phyloP scores from a whole-genome alignment of 2,888 invertebrate species.

The Cosmopolites sordidus region DNA sequence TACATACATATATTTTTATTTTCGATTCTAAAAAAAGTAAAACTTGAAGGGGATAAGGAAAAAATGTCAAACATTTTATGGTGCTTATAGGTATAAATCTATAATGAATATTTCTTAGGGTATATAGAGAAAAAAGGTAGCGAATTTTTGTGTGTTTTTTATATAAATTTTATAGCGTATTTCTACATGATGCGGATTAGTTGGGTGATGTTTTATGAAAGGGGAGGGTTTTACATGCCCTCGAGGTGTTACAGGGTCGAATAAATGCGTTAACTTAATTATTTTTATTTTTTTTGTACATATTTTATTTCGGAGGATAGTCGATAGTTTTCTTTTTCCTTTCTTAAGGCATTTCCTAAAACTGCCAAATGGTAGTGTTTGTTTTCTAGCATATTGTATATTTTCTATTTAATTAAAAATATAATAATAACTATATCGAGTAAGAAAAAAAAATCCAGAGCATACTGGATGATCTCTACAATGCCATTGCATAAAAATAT shows the following conservation, averaged over 20 bases:
- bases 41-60: slow-evolving; percentile 4
- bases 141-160: slow-evolving; percentile 39
- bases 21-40: too few species aligned
- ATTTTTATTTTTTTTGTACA: slow-evolving; percentile 4
- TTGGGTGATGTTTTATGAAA: slow-evolving; percentile 31
- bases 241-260: slow-evolving; percentile 37
- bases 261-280: slow-evolving; percentile 2
- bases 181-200: slow-evolving; percentile 36
- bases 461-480: slow-evolving; percentile 42
- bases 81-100: slow-evolving; percentile 37
- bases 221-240: neutral
- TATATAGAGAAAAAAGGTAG: slow-evolving; percentile 27
- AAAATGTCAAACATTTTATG: slow-evolving; percentile 45
- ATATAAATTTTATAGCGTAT: slow-evolving; percentile 39
- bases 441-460: slow-evolving; percentile 4
- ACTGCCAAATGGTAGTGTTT: slow-evolving; percentile 1
- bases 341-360: slow-evolving; percentile 10
- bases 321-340: slow-evolving; percentile 7
- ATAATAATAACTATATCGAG: neutral
- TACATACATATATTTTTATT: too few species aligned
- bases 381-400: slow-evolving; percentile 12
- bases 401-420: neutral
- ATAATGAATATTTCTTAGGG: slow-evolving; percentile 16
- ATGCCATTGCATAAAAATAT: slow-evolving; percentile 39
- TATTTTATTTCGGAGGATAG: neutral